Evolutionary conservation across 1,140 invertebrate genomes (phyloP).

Genomic region (Oscheius sp.): DNA sequence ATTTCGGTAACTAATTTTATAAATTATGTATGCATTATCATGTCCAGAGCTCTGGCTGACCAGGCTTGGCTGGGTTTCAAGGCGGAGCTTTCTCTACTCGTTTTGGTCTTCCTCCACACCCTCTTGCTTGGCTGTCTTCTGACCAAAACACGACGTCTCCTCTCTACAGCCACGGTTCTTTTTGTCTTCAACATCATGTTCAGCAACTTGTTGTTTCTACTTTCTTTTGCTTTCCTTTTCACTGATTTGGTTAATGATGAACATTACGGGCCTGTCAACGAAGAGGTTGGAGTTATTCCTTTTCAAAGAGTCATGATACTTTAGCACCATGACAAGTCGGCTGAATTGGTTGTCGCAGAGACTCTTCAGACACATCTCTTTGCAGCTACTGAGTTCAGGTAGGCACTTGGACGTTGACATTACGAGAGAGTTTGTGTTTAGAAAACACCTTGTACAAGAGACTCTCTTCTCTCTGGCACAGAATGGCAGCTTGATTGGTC

Average conservation of each 20-base stretch:
- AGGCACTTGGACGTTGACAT: not conserved
- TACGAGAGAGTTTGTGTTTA: not conserved
- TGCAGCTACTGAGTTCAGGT: constrained; percentile 50
- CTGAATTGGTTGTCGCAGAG: constrained; percentile 51
- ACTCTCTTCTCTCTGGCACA: constrained; percentile 59
- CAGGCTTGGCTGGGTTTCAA: constrained; percentile 45
- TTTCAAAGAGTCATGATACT: not conserved
- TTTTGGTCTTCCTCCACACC: constrained; percentile 19
- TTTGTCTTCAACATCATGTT: constrained; percentile 60
- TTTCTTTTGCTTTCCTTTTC: constrained; percentile 57
- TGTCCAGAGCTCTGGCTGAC: constrained; percentile 22
- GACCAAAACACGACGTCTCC: constrained; percentile 46
- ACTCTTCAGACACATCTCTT: constrained; percentile 57
- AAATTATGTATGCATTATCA: not conserved
- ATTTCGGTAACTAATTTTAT: not conserved
- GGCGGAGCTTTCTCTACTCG: constrained; percentile 27
- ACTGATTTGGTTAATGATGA: constrained; percentile 47
- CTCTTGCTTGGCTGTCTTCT: constrained; percentile 21
- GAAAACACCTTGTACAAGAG: constrained; percentile 58
- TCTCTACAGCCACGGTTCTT: constrained; percentile 59
- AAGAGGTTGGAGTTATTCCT: constrained; percentile 32
- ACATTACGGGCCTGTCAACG: constrained; percentile 42
- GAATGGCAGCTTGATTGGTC: constrained; percentile 52
- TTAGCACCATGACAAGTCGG: constrained; percentile 25
- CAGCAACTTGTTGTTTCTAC: constrained; percentile 57